Conservation (phyloP, 2,888 invertebrate genomes). For the Acutogordius australiensis region DNA sequence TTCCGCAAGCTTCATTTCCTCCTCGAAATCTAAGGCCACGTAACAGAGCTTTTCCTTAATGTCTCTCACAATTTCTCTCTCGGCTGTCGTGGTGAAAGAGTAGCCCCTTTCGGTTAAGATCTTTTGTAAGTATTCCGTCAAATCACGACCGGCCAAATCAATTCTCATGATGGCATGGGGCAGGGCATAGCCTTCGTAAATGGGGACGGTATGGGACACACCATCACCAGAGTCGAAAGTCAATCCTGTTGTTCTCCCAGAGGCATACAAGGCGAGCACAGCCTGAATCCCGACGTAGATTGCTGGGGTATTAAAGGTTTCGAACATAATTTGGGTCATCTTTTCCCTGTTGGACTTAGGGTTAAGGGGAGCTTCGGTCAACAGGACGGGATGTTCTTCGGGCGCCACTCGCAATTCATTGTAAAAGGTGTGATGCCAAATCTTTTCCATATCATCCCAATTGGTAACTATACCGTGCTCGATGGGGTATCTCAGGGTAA, state of each 20-base stretch:
- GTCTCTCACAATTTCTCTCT: neutral
- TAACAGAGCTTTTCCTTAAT: constrained; percentile 4
- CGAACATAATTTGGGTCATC: constrained; percentile 8
- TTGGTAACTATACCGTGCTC: constrained; percentile 1
- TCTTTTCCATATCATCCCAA: constrained; percentile 2
- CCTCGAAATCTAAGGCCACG: constrained; percentile 3
- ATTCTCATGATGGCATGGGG: constrained; percentile 8
- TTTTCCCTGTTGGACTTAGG: constrained; percentile 1
- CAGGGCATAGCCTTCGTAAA: constrained; percentile 7
- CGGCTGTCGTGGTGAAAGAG: neutral
- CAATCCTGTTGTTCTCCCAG: neutral
- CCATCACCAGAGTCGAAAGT: neutral
- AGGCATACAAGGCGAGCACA: neutral
- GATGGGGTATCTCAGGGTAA: neutral
- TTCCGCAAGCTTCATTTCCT: neutral
- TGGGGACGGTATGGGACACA: neutral
- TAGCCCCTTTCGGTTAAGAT: neutral
- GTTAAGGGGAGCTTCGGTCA: constrained; percentile 5
- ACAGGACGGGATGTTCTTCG: neutral
- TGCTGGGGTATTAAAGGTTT: neutral
- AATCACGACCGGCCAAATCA: constrained; percentile 4
- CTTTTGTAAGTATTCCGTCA: constrained; percentile 1
- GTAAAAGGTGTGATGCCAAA: constrained; percentile 6
- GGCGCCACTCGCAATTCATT: neutral
- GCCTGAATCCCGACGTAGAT: neutral